Evolutionary conservation across 2,888 invertebrate genomes (phyloP).

Genomic region (Protophormia terraenovae): DNA sequence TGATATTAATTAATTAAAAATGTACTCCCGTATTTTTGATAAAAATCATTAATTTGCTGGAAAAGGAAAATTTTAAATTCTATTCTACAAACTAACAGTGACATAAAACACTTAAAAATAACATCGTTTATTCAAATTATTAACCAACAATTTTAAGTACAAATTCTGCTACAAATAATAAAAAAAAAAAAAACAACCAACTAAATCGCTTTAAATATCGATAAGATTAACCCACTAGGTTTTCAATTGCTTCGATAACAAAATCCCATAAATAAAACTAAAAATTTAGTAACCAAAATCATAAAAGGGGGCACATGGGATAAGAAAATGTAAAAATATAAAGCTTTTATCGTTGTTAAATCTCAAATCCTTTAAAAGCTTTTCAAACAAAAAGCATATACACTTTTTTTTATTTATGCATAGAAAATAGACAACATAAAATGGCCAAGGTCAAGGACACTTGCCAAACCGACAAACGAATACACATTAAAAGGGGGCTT

Average conservation of each 20-base stretch:
- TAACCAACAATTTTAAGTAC: neutral
- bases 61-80: neutral
- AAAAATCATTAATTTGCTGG: no score
- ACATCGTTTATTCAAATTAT: neutral
- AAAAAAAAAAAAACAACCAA: conserved; percentile 26
- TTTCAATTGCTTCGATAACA: conserved; percentile 4
- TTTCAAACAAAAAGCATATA: neutral
- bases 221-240: neutral
- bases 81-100: neutral
- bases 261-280: neutral
- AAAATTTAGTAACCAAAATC: neutral
- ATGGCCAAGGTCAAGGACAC: conserved; percentile 68
- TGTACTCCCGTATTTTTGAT: no score
- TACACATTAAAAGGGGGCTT: neutral
- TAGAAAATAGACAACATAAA: conserved; percentile 37
- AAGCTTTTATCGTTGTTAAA: conserved; percentile 30
- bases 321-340: neutral
- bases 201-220: neutral
- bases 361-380: conserved; percentile 34
- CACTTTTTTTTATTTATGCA: neutral
- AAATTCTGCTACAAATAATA: neutral
- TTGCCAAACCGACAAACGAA: neutral
- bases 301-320: neutral
- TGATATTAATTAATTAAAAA: no score
- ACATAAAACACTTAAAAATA: neutral